Base-by-base conservation (phyloP, 1,140 invertebrate genomes). In the Euura saliciscinereae region DNA sequence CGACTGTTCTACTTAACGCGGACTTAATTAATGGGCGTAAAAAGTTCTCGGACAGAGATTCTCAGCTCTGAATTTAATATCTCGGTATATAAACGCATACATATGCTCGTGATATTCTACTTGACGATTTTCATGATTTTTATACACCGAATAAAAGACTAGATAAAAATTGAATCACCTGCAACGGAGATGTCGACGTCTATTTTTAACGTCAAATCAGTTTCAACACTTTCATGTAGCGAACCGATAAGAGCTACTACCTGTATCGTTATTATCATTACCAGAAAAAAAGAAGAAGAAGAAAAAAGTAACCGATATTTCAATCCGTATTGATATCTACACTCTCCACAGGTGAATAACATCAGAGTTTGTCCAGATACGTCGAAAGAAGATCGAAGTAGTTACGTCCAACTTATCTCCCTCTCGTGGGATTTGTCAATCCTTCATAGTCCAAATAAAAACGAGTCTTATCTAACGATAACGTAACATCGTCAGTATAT, bases 391-490 rank as follows among this genome's bases (percentile, higher is more conserved):
- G 8, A 59, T 3, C 51, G 51, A n/a, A 59, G 6, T 5, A 3
- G 8, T 59, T 28, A 28, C 51, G 5, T 46, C 43, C 11, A 69
- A 44, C 68, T 69, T 44, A 46, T 45, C 68, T 42, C 13, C 51
- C 8, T 42, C 11, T 45, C 68, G 68, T 44, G 68, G 45, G 68
- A 69, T 44, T 69, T 69, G 6, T 69, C 68, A 69, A 45, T 69
- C 11, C 0, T 45, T 3, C 51, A 6, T 6, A 6, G 8, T 59
- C 68, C 45, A 6, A 45, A 45, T 46, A 69, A 69, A 69, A 13
- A 44, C n/a, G 43, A 13, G 13, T 45, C 45, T 45, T 69, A 6
- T 44, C 43, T 8, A 59, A n/a, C 8, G 8, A n/a, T 59, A 11
- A 59, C 51, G 5, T 59, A 59, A 7, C 46, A 51, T 59, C 51